These are phyloP conservation scores for Aporrectodea caliginosa DNA, from an alignment of 1,140 invertebrate species.

Conservation along the genomic window DNA sequence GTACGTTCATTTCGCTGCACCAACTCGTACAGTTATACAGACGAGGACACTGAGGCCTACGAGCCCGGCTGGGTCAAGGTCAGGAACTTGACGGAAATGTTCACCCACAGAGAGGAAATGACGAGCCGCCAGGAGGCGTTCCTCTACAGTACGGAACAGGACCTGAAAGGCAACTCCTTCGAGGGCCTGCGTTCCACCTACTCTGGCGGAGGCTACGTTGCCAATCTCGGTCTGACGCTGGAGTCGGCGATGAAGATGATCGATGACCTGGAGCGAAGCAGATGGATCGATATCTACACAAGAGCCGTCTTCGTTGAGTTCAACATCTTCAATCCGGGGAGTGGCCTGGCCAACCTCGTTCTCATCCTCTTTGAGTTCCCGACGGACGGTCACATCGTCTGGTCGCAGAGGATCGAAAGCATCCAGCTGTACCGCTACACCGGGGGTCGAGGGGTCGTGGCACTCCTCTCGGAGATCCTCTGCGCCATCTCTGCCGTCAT, in stretches of 20 bases:
- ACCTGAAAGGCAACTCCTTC: background rate
- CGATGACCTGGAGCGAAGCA: slow-evolving; percentile 54
- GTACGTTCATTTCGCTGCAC: background rate
- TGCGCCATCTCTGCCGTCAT: background rate
- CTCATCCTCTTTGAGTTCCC: background rate
- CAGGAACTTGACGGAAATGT: background rate
- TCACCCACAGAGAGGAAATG: background rate
- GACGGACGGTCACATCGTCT: background rate
- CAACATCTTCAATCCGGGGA: slow-evolving; percentile 65
- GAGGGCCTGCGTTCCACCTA: background rate
- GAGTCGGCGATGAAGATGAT: slow-evolving; percentile 10
- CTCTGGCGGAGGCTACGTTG: slow-evolving; percentile 32
- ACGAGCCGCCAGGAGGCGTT: background rate
- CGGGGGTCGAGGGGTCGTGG: background rate
- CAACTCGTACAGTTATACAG: background rate
- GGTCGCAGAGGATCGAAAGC: background rate
- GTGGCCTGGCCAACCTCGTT: slow-evolving; percentile 60
- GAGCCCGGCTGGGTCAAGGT: background rate
- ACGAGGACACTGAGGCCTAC: background rate
- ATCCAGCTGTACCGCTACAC: background rate
- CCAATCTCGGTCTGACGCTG: slow-evolving; percentile 26
- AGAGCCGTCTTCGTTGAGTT: slow-evolving; percentile 66
- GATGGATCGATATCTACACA: slow-evolving; percentile 62
- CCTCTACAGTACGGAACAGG: background rate
- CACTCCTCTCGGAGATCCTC: background rate